A percentile compares a stretch with the other conserved stretches of the same genome.
phyloP scores from a whole-genome alignment of 2,797 vertebrate genomes.

The Pseudochirops cupreus region DNA sequence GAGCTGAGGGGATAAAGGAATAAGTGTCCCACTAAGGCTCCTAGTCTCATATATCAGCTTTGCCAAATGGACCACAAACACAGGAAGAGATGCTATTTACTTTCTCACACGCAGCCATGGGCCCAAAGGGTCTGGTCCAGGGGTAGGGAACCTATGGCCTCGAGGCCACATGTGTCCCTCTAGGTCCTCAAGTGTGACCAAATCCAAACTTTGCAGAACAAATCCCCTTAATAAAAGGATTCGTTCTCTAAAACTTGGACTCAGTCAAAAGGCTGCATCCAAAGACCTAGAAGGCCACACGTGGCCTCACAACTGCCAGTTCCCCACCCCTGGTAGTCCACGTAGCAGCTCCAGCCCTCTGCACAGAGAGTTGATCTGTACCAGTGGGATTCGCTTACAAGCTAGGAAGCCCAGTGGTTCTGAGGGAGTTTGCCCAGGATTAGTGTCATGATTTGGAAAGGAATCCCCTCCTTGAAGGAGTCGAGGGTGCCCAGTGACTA shows the following conservation, averaged over 20 bases:
- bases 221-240: too few relatives aligned
- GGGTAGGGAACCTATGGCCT: too few relatives aligned
- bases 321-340: not conserved
- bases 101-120: slow-evolving; percentile 66
- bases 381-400: not conserved
- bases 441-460: not conserved
- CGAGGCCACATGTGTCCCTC: too few relatives aligned
- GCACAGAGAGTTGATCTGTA: not conserved
- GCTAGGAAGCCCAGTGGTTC: not conserved
- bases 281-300: too few relatives aligned
- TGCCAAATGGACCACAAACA: slow-evolving; percentile 91
- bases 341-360: not conserved
- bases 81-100: slow-evolving; percentile 80
- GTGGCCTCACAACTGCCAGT: too few relatives aligned
- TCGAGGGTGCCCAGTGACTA: not conserved
- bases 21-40: slow-evolving; percentile 88
- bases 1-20: slow-evolving; percentile 93
- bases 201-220: too few relatives aligned
- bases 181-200: too few relatives aligned
- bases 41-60: slow-evolving; percentile 93
- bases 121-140: slow-evolving; percentile 2
- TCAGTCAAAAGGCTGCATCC: too few relatives aligned
- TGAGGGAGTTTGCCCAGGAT: not conserved
- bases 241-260: too few relatives aligned
- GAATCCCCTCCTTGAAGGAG: not conserved